Conservation (phyloP, 2,113 vertebrate species). For the Panurus biarmicus region DNA sequence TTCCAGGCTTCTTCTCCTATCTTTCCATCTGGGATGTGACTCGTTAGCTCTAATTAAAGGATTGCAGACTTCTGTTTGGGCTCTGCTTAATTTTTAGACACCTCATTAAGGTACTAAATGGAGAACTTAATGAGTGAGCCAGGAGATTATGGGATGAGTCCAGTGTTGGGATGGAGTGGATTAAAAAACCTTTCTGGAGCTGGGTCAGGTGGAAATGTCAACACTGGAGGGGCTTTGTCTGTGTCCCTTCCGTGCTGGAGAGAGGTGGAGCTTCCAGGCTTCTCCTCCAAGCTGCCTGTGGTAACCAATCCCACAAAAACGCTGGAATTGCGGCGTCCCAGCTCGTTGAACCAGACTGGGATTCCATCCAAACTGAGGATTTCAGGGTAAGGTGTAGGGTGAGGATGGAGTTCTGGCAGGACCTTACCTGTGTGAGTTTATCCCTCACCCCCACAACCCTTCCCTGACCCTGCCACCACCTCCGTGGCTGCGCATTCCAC, state of each 20-base stretch:
- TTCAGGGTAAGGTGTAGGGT: neutral
- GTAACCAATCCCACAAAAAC: neutral
- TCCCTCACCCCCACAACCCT: neutral
- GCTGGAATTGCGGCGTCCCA: accelerated
- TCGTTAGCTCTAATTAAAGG: neutral
- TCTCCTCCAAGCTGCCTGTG: neutral
- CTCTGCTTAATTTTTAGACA: neutral
- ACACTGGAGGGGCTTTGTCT: neutral
- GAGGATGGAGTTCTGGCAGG: neutral
- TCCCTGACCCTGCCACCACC: too few species aligned
- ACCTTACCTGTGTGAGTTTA: neutral
- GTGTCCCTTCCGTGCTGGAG: neutral
- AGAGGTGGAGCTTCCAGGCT: neutral
- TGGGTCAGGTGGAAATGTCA: neutral
- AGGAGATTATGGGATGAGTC: neutral
- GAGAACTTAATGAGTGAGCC: neutral
- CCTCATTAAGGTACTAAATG: neutral
- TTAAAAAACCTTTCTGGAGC: neutral
- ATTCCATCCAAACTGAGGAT: neutral
- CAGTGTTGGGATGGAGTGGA: neutral
- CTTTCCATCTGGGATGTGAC: neutral
- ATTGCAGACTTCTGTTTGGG: neutral
- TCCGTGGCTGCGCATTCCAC: neutral
- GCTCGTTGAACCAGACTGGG: neutral
- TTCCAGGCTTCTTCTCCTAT: neutral